Conservation (phyloP, 2,113 vertebrate species). For the Herpetotheres cachinnans region DNA sequence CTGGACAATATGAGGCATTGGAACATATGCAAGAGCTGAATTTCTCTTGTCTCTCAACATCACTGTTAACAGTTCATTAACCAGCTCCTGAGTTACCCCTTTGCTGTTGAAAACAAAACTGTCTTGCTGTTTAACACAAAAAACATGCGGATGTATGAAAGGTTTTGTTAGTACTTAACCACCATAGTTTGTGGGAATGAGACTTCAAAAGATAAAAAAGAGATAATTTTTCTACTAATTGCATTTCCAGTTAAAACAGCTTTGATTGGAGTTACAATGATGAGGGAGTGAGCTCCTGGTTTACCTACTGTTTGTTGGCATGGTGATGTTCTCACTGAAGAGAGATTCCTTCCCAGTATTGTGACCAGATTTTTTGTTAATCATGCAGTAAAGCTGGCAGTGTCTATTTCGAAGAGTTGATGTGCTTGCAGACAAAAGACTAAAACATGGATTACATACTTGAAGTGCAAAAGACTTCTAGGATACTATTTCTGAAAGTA, state of each 20-base stretch:
- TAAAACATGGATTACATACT: neutral
- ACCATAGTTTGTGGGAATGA: neutral
- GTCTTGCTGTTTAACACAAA: neutral
- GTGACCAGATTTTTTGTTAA: neutral
- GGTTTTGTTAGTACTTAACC: neutral
- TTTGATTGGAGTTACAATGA: neutral
- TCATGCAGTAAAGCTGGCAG: neutral
- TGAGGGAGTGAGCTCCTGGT: neutral
- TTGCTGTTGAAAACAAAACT: neutral
- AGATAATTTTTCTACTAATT: neutral
- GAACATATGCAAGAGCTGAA: neutral
- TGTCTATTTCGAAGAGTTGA: neutral
- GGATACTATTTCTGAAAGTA: neutral
- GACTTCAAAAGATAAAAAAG: neutral
- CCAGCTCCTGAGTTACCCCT: neutral
- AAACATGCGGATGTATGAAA: neutral
- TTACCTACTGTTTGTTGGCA: slow-evolving; percentile 34
- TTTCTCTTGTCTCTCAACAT: neutral
- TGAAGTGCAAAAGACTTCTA: neutral
- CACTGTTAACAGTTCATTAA: neutral
- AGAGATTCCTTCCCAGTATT: neutral
- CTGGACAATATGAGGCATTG: neutral
- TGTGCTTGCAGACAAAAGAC: neutral
- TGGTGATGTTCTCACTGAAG: slow-evolving; percentile 13
- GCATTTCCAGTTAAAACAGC: neutral